phyloP scores from a whole-genome alignment of 1,140 invertebrate species.

The Drosophila biarmipes region DNA sequence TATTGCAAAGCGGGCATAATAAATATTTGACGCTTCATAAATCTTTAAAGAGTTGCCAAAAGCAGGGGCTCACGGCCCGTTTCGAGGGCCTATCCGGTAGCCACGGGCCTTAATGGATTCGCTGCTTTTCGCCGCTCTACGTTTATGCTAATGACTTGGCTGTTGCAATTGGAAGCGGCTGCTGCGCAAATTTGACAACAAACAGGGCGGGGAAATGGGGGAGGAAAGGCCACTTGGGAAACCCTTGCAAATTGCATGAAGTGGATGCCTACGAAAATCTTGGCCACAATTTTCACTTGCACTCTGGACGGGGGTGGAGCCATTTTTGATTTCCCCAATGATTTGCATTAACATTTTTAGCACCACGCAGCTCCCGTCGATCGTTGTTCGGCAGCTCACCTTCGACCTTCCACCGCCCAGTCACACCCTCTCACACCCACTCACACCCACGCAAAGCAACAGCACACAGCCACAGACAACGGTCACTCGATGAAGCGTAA shows the following conservation, averaged over 20 bases:
- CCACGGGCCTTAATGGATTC: slow-evolving; percentile 68
- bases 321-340: slow-evolving; percentile 82
- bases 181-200: slow-evolving; percentile 73
- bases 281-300: slow-evolving; percentile 77
- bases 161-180: slow-evolving; percentile 66
- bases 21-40: slow-evolving; percentile 84
- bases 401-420: slow-evolving; percentile 10
- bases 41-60: slow-evolving; percentile 83
- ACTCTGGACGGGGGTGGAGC: slow-evolving; percentile 43
- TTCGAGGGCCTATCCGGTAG: slow-evolving; percentile 23
- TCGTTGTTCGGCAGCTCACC: slow-evolving; percentile 28
- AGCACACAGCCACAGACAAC: slow-evolving; percentile 34
- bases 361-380: slow-evolving; percentile 47
- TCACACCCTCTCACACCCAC: neutral
- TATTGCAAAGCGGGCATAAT: slow-evolving; percentile 84
- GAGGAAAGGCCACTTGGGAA: slow-evolving; percentile 66
- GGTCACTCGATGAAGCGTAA: slow-evolving; percentile 68
- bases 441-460: slow-evolving; percentile 8
- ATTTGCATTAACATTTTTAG: slow-evolving; percentile 81
- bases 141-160: slow-evolving; percentile 75
- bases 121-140: slow-evolving; percentile 69
- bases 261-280: slow-evolving; percentile 60
- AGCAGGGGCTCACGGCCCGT: slow-evolving; percentile 39
- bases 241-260: slow-evolving; percentile 77
- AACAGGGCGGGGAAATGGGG: slow-evolving; percentile 16